phyloP scores from a whole-genome alignment of 92 coral and sea anemone genomes.

The Paramuricea clavata region DNA sequence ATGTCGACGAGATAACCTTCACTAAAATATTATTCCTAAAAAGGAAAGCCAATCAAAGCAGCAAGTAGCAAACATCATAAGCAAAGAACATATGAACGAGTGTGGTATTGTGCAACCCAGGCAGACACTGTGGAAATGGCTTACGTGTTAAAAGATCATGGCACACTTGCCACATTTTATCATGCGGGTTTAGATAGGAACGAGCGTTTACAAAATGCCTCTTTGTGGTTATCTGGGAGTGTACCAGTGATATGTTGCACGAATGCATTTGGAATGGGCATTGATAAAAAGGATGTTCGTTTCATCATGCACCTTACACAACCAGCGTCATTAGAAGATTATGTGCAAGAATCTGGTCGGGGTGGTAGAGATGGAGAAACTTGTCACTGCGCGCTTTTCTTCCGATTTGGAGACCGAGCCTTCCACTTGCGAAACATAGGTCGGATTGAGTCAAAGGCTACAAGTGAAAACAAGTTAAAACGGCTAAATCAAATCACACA shows the following conservation, averaged over 20 bases:
- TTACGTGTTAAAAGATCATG: conserved; percentile 18
- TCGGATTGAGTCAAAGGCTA: not conserved
- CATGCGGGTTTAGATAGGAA: conserved; percentile 29
- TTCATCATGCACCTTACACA: conserved; percentile 4
- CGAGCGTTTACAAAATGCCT: not conserved
- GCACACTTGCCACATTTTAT: conserved; percentile 32
- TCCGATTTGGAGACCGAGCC: conserved; percentile 32
- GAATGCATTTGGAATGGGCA: conserved; percentile 24
- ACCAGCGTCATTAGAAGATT: conserved; percentile 5
- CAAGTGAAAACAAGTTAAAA: not conserved
- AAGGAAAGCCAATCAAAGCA: conserved; percentile 26
- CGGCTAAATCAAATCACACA: conserved; percentile 37
- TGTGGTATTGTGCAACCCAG: conserved; percentile 49
- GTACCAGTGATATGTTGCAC: conserved; percentile 8
- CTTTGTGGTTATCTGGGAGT: not conserved
- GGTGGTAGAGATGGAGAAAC: conserved; percentile 3
- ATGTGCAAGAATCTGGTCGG: conserved; percentile 8
- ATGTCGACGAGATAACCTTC: conserved; percentile 21
- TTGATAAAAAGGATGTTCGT: not conserved
- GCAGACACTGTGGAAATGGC: conserved; percentile 53
- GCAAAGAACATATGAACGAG: not conserved
- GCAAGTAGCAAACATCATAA: conserved; percentile 11
- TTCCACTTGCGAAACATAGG: conserved; percentile 51
- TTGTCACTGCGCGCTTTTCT: not conserved
- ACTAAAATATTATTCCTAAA: conserved; percentile 8